Conservation (phyloP, 1,140 invertebrate species). For the Thereuonema tuberculata region DNA sequence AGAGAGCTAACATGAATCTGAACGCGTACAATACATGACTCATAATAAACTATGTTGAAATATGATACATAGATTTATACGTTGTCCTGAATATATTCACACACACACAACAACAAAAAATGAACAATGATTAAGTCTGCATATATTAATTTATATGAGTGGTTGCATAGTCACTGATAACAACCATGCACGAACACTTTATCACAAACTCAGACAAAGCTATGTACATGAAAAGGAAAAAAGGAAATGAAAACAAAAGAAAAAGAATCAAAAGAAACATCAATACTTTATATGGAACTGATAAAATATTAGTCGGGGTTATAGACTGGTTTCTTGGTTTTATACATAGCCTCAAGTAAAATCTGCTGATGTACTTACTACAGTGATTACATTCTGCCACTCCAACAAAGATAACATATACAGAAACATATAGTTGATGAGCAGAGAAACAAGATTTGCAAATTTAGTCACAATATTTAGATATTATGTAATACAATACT, state of each 20-base stretch:
- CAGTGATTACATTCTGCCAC: no score
- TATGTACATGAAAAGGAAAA: no score
- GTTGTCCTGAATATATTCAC: neutral
- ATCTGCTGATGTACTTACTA: no score
- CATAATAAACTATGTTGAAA: neutral
- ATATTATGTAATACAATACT: no score
- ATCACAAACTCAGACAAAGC: neutral
- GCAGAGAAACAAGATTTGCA: no score
- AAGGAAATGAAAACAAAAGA: neutral
- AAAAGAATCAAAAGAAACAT: neutral
- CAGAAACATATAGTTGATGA: no score
- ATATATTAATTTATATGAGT: neutral
- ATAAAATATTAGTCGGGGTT: neutral
- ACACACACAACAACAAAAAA: neutral
- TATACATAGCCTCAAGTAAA: neutral
- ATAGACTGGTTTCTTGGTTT: neutral
- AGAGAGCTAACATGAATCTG: neutral
- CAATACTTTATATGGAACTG: neutral
- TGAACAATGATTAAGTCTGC: neutral
- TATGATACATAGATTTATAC: neutral
- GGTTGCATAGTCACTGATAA: neutral
- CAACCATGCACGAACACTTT: neutral
- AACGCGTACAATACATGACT: neutral
- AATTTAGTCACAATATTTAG: no score
- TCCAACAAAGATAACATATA: no score